A percentile compares a stretch with the other conserved stretches of the same genome.
Evolutionary conservation across 2,888 invertebrate genomes (phyloP).

Genomic region (Pseudoips prasinana): DNA sequence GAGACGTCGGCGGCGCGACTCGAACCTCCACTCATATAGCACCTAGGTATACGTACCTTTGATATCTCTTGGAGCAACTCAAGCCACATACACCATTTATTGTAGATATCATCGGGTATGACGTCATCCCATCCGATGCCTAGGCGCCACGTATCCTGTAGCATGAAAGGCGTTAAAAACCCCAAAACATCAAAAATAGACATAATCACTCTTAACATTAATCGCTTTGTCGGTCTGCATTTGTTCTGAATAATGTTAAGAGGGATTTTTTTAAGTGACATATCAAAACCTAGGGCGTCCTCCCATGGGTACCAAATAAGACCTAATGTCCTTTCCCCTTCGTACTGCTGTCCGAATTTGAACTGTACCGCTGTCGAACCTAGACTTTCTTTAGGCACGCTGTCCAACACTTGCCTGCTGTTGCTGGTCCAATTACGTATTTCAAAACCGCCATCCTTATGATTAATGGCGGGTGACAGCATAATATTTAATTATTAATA

Average conservation of each 20-base stretch:
- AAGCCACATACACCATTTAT: neutral
- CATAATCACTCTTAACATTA: neutral
- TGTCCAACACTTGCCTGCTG: too few relatives aligned
- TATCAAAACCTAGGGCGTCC: conserved; percentile 1
- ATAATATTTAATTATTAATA: too few relatives aligned
- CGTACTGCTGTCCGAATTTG: conserved; percentile 2
- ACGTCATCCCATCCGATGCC: conserved; percentile 1
- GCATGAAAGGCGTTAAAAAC: neutral
- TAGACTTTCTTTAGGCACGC: neutral
- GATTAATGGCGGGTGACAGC: too few relatives aligned
- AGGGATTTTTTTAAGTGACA: conserved; percentile 1
- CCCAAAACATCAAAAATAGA: neutral
- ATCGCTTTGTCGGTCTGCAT: conserved; percentile 1
- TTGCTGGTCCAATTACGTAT: neutral
- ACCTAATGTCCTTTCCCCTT: conserved; percentile 3
- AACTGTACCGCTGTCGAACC: neutral
- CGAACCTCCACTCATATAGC: too few relatives aligned
- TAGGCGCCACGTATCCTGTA: conserved; percentile 1
- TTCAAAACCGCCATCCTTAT: conserved; percentile 2
- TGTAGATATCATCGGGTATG: neutral
- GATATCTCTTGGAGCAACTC: too few relatives aligned
- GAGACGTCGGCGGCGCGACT: too few relatives aligned
- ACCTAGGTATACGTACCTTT: too few relatives aligned
- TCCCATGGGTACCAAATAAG: neutral
- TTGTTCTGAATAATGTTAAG: neutral